Percentiles rank a stretch among this genome's conserved stretches.
Conservation (phyloP, 2,888 invertebrate species). For the Gortyna flavago region DNA sequence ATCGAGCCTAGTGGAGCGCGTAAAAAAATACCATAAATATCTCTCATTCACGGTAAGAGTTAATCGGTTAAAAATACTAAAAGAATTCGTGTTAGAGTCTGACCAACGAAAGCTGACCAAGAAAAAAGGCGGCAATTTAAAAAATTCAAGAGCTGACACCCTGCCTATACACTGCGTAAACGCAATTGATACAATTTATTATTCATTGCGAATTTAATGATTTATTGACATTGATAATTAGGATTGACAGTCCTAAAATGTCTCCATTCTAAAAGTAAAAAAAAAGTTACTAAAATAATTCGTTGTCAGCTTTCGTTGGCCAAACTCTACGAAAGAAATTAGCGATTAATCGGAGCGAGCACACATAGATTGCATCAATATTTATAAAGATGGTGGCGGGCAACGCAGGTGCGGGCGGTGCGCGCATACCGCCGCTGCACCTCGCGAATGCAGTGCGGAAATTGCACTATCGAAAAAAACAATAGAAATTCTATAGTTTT, state of each 20-base stretch:
- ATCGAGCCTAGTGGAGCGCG: constrained; percentile 27
- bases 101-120: too few species aligned
- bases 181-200: too few species aligned
- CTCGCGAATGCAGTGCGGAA: constrained; percentile 83
- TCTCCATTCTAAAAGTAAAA: too few species aligned
- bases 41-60: constrained; percentile 61
- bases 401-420: constrained; percentile 72
- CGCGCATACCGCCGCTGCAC: constrained; percentile 82
- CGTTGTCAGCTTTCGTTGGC: too few species aligned
- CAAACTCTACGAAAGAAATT: constrained; percentile 83
- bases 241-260: too few species aligned
- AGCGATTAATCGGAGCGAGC: constrained; percentile 85
- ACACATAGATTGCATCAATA: constrained; percentile 87
- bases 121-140: too few species aligned
- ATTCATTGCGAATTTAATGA: too few species aligned
- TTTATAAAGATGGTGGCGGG: constrained; percentile 81
- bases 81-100: constrained; percentile 79
- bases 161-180: too few species aligned
- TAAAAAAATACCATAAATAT: constrained; percentile 51
- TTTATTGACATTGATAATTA: too few species aligned
- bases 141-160: too few species aligned
- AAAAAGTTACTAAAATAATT: too few species aligned
- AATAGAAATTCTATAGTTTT: constrained; percentile 62
- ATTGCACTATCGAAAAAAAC: constrained; percentile 67
- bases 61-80: constrained; percentile 61